Evolutionary conservation across 2,888 invertebrate genomes (phyloP).

Genomic region (Choreutis nemorana): DNA sequence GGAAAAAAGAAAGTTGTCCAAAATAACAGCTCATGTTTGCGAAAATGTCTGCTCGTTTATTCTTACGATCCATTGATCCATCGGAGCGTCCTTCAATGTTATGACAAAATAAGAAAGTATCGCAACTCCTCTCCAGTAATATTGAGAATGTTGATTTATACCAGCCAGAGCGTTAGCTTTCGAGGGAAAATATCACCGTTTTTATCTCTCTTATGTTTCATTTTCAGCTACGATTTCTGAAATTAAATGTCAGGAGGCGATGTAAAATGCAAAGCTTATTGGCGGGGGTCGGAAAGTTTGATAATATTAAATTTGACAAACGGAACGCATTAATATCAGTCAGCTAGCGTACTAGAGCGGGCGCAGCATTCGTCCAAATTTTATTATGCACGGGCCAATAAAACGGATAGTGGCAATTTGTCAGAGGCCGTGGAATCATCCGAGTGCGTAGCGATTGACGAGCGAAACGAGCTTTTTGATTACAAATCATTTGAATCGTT

Average conservation of each 20-base stretch:
- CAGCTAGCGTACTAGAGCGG: too few relatives aligned
- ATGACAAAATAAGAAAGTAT: conserved; percentile 6
- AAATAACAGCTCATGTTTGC: conserved; percentile 11
- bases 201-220: too few relatives aligned
- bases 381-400: conserved; percentile 20
- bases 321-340: too few relatives aligned
- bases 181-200: too few relatives aligned
- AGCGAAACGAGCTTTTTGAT: too few relatives aligned
- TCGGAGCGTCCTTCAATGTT: conserved; percentile 7
- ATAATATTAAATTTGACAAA: too few relatives aligned
- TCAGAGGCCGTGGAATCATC: conserved; percentile 23
- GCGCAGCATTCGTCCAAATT: conserved; percentile 13
- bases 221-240: conserved; percentile 5
- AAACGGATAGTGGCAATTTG: conserved; percentile 25
- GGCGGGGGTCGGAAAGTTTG: too few relatives aligned
- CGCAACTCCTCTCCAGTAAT: neutral
- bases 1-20: conserved; percentile 30
- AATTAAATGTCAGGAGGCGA: conserved; percentile 12
- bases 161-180: too few relatives aligned
- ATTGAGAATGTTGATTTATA: too few relatives aligned
- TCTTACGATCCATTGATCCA: conserved; percentile 8
- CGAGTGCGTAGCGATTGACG: too few relatives aligned
- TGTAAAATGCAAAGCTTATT: conserved; percentile 4
- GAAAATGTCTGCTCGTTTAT: conserved; percentile 7
- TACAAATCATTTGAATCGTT: too few relatives aligned